Conservation (phyloP, 2,113 vertebrate species). For the Poicephalus meyeri region DNA sequence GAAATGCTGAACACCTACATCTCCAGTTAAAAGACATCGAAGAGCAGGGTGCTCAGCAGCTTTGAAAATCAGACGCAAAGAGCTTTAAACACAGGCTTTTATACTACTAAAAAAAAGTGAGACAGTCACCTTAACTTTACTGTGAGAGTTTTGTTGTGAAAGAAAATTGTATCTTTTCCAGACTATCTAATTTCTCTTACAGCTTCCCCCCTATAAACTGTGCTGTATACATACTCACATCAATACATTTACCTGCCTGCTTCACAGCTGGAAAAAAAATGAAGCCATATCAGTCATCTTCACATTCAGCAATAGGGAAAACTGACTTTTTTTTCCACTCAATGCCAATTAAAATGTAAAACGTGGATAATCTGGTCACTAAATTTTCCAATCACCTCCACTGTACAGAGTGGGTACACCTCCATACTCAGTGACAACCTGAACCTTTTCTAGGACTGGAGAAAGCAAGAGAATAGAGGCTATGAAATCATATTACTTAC, state of each 20-base stretch:
- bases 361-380: not conserved
- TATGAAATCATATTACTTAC: constrained; percentile 12
- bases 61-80: not conserved
- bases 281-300: constrained; percentile 24
- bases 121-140: not conserved
- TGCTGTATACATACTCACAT: not conserved
- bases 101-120: not conserved
- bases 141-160: not conserved
- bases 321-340: not conserved
- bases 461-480: not conserved
- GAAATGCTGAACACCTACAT: constrained; percentile 5
- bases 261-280: constrained; percentile 39
- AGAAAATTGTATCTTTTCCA: constrained; percentile 5
- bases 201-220: not conserved
- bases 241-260: constrained; percentile 9
- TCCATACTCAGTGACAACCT: not conserved
- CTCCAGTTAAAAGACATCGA: constrained; percentile 7
- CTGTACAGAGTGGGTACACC: not conserved
- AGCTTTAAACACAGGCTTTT: constrained; percentile 31
- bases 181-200: constrained; percentile 18
- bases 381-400: not conserved
- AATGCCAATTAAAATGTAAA: constrained; percentile 1
- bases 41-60: not conserved
- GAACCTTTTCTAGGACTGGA: not conserved
- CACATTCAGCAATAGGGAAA: not conserved